Evolutionary conservation across 2,888 invertebrate genomes (phyloP).

Genomic region (Agapetus fuscipes): DNA sequence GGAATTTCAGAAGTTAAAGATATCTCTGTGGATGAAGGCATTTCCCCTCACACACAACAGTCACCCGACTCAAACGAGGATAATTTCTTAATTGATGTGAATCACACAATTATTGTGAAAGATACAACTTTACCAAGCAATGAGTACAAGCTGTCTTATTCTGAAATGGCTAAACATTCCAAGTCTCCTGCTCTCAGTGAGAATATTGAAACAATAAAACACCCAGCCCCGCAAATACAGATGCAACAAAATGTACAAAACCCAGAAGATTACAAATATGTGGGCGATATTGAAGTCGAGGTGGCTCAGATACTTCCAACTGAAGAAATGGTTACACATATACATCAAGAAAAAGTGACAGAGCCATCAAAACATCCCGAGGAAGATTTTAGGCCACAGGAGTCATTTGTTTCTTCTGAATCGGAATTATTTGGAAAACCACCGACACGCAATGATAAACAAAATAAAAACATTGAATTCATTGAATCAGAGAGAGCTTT

Average conservation of each 20-base stretch:
- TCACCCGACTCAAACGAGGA: conserved; percentile 39
- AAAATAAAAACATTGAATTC: too few species aligned
- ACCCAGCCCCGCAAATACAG: too few species aligned
- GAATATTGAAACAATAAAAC: too few species aligned
- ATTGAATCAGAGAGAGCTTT: conserved; percentile 27
- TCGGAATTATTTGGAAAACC: too few species aligned
- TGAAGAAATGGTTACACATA: conserved; percentile 9
- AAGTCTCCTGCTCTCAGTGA: too few species aligned
- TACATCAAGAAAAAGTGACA: conserved; percentile 11
- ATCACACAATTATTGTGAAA: conserved; percentile 36
- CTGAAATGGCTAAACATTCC: conserved; percentile 17
- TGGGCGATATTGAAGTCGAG: conserved; percentile 18
- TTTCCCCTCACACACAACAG: conserved; percentile 35
- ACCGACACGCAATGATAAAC: too few species aligned
- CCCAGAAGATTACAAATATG: conserved; percentile 11
- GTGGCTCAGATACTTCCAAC: conserved; percentile 8
- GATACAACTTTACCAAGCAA: conserved; percentile 28
- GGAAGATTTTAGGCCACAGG: too few species aligned
- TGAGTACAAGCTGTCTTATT: conserved; percentile 20
- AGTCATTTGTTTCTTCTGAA: too few species aligned
- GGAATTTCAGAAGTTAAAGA: conserved; percentile 31
- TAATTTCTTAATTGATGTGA: conserved; percentile 23
- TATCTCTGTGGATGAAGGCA: conserved; percentile 40
- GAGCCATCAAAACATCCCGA: conserved; percentile 1
- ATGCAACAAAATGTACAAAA: conserved; percentile 1